Base-by-base conservation (phyloP, 2,888 invertebrate genomes). In the Drosophila kuntzei region DNA sequence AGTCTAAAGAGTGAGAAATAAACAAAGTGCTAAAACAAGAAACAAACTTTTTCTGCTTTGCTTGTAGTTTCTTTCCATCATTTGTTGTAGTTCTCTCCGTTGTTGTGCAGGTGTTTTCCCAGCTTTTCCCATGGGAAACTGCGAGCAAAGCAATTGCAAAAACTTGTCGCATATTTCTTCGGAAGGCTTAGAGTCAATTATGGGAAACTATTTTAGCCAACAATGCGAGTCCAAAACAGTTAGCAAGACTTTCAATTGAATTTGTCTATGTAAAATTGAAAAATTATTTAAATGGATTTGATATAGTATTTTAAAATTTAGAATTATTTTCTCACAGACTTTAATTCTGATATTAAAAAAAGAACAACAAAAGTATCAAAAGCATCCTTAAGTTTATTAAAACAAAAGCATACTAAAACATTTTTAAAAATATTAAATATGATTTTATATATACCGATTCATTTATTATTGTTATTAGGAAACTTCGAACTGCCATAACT, bases 131-230 rank as follows among this genome's bases (percentile, higher is more conserved):
- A 44, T 69, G 78, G 73, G 74, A 34, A 47, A 29, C 60, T 50
- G 51, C 54, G 16, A 27, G 43, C 60, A 47, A 53, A 64, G 64
- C 73, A 77, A 76, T 73, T 68, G 63, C 68, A 44, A 57, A 78
- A 76, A 76, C 58, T 76, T 76, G 76, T 74, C 58, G 79, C 53
- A 57, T 51, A 68, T 64, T 73, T 61, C 64, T 74, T 70, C 49
- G 46, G 46, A 67, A 72, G 68, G 78, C 71, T 61, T 55, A 36
- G 32, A 51, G 32, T 7, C 1, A 11, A 46, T 16, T 16, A 20
- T 41, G 32, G 8, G 3, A 12, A 53, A 46, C 32, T 51, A 14
- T 18, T 22, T 20, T 3, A 25, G 16, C 11, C 11, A 39, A 50
- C 11, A 47, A 51, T 50, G 53, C n/a, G 32, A 41, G 32, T 25